A percentile compares a stretch with the other conserved stretches of the same genome.
Conservation (phyloP, 53 echinoderm and acorn worm species). For the Holothuria leucospilota region DNA sequence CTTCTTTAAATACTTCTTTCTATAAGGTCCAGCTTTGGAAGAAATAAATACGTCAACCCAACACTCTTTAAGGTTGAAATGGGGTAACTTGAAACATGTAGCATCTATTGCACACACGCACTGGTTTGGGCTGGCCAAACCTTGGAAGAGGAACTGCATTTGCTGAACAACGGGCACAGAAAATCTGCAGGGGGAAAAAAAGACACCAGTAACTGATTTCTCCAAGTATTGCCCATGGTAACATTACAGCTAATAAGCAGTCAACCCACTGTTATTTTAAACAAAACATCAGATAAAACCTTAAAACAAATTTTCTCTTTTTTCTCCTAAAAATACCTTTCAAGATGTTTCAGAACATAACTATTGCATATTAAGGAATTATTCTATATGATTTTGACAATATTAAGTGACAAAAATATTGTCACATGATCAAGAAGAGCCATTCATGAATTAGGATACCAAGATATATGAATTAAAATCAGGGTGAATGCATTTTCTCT, state of each 20-base stretch:
- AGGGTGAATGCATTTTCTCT: too few relatives aligned
- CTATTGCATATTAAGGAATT: too few relatives aligned
- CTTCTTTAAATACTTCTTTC: too few relatives aligned
- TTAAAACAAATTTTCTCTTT: background rate
- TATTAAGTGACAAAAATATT: too few relatives aligned
- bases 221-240: background rate
- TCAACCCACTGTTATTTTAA: background rate
- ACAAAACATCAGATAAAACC: background rate
- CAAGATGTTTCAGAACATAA: too few relatives aligned
- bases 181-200: conserved; percentile 74
- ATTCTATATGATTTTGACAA: too few relatives aligned
- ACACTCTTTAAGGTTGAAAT: conserved; percentile 62
- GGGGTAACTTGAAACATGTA: conserved; percentile 99
- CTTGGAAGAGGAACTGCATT: conserved; percentile 95
- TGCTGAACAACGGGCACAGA: conserved; percentile 97
- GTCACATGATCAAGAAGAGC: too few relatives aligned
- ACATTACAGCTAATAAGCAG: background rate
- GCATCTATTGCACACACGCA: conserved; percentile 96
- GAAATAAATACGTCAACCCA: too few relatives aligned
- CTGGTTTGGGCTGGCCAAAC: conserved; percentile 87
- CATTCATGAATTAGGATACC: too few relatives aligned
- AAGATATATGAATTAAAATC: too few relatives aligned
- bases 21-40: too few relatives aligned
- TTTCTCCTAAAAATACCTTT: too few relatives aligned
- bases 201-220: background rate